Evolutionary conservation across 2,113 vertebrate genomes (phyloP).

Genomic region (Hucho hucho): DNA sequence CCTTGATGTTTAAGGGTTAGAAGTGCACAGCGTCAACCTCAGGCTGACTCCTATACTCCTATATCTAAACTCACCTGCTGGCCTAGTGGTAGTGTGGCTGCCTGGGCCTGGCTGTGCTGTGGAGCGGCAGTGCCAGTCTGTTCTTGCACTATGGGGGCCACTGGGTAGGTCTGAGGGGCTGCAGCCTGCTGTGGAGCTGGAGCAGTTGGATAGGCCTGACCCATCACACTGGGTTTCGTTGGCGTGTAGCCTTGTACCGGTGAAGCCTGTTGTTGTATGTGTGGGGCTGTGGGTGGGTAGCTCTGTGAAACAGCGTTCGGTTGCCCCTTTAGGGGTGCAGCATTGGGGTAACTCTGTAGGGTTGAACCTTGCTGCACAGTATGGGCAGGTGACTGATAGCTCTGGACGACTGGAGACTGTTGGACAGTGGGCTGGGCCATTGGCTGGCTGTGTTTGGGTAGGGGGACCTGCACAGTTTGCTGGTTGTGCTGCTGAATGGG

Average conservation of each 20-base stretch:
- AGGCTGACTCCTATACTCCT: not conserved
- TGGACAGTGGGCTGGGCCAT: conserved; percentile 15
- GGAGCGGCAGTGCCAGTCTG: conserved; percentile 52
- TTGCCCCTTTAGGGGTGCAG: conserved; percentile 9
- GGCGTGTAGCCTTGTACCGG: not conserved
- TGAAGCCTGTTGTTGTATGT: conserved; percentile 33
- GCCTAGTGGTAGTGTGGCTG: conserved; percentile 50
- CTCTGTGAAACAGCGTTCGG: conserved; percentile 40
- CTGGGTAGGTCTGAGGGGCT: conserved; percentile 42
- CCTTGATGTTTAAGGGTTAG: too few relatives aligned
- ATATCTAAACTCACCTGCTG: conserved; percentile 77
- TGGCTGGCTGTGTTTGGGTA: conserved; percentile 23
- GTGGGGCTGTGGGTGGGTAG: conserved; percentile 37
- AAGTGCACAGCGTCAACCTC: too few relatives aligned
- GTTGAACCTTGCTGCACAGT: conserved; percentile 28
- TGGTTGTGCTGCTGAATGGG: conserved; percentile 52
- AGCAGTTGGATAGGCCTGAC: conserved; percentile 1
- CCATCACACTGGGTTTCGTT: conserved; percentile 2
- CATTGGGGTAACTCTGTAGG: conserved; percentile 49
- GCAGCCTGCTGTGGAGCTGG: conserved; percentile 17
- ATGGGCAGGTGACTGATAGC: conserved; percentile 5
- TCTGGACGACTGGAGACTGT: conserved; percentile 34
- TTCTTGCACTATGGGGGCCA: conserved; percentile 19
- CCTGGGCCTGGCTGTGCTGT: conserved; percentile 53
- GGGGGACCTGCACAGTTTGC: conserved; percentile 29